Evolutionary conservation across 2,113 vertebrate genomes (phyloP), one percentile per base, ranked within the genome.

Genomic region (Ptilonorhynchus violaceus): DNA sequence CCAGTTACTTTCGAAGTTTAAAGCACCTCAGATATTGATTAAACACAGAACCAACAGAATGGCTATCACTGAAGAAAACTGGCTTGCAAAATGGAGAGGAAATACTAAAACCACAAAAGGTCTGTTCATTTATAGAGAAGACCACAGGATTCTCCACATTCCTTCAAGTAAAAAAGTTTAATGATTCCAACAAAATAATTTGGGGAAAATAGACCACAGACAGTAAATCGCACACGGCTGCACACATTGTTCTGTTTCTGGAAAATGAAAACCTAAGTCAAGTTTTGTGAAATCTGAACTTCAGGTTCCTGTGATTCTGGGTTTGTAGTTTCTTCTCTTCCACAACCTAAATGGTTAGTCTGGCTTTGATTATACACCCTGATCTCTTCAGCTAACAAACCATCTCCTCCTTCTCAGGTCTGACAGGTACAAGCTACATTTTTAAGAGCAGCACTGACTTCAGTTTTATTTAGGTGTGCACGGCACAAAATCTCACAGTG

Each of bases 151-250:
- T 83, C 63, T 92, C 27, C 53, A 47, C 27, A 56, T 68, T 72
- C 27, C 35, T 88, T 73, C 41, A 56, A 50, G 28, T n/a, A 58
- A 70, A n/a, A 70, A 79, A 62, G 6, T 14, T 77, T 75, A 60
- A 67, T 39, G 9, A 76, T 59, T 77, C 46, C 63, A 83, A 46
- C 10, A 47, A 86, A 52, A 60, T 52, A 64, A 50, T 56, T 11
- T 1, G 7, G 15, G 10, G 2, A 3, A 68, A 76, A 74, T 35
- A 59, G 10, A 33, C 22, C 52, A 49, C 5, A 33, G 47, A 35
- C 24, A n/a, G 33, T 47, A 69, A 89, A 46, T 25, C 0, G 0
- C n/a, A 73, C 18, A 35, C 0, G 1, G 58, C 50, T 83, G 58
- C 58, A 89, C 49, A 42, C 11, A n/a, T 44, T 49, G 27, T 49